Percentiles rank a stretch among this genome's conserved stretches.
phyloP scores from a whole-genome alignment of 64 coral and sea anemone species.

The Platygyra sinensis region DNA sequence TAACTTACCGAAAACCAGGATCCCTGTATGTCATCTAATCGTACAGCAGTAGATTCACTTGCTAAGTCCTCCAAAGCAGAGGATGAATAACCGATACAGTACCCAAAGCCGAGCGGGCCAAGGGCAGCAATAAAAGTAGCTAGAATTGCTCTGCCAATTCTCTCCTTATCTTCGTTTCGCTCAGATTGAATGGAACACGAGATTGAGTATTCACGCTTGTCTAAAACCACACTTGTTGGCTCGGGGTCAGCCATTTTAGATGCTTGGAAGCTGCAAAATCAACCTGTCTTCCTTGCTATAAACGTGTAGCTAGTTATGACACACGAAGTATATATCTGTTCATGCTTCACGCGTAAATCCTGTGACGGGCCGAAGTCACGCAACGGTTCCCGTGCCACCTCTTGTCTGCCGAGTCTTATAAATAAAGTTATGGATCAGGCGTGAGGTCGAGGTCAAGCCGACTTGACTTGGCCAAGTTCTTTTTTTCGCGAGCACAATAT shows the following conservation, averaged over 20 bases:
- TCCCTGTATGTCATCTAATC: constrained; percentile 6
- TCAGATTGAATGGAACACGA: constrained; percentile 11
- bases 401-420: no score
- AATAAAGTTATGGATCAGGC: no score
- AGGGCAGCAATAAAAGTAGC: constrained; percentile 27
- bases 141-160: constrained; percentile 10
- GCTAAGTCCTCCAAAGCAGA: constrained; percentile 49
- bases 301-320: no score
- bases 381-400: no score
- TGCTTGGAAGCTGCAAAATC: no score
- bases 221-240: background rate
- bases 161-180: background rate
- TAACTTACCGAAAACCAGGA: constrained; percentile 61
- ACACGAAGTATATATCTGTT: no score
- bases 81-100: constrained; percentile 48
- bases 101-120: constrained; percentile 54
- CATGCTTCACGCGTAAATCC: no score
- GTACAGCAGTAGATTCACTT: background rate
- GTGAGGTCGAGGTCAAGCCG: no score
- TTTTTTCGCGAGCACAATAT: no score
- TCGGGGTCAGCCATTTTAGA: background rate
- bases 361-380: no score
- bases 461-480: no score
- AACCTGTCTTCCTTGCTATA: no score
- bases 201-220: background rate